Base-by-base conservation (phyloP, 92 coral and sea anemone species). In the Porites cylindrica region DNA sequence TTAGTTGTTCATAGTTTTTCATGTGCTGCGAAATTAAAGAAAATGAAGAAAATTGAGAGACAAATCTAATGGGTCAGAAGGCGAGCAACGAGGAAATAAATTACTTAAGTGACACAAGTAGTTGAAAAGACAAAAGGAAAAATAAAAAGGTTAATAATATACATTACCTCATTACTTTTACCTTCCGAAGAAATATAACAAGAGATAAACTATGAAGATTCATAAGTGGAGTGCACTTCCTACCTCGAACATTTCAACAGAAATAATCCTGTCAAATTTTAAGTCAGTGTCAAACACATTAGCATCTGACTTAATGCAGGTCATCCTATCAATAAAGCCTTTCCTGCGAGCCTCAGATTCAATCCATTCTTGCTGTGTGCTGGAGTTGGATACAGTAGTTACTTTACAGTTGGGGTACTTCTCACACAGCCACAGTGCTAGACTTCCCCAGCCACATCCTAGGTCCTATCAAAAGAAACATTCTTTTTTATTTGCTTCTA, bases 201-300 rank as follows among this genome's bases (percentile, higher is more conserved):
- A 38, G 47, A 38, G 47, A 38, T 38, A 38, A 3, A 38, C 47
- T 38, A 38, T 7, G 1, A 17, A 51, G 24, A 13, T 54, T 9
- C 19, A 3, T 24, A 51, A 66, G 11, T 43, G 66, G 24, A 14
- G 11, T 4, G 58, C 17, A 82, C 8, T 47, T n/a, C 79, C 70
- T 77, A 95, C 98, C 96, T 95, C 98, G 83, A 95, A 95, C 98
- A 95, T 95, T 76, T 95, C 98, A 70, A 87, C 85, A 65, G 98
- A 95, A 69, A 95, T 91, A 67, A 95, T 91, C 78, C 96, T 83
- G 88, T 95, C 98, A 88, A 95, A 93, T 64, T 68, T 93, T 82
- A 81, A 62, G 56, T 91, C 83, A 8, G 98, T 93, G 24, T 92
- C 76, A 84, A 95, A 95, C 14, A 95, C 94, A 91, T 93, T 95